Conservation (phyloP, 1,140 invertebrate species). For the Venturia canescens region DNA sequence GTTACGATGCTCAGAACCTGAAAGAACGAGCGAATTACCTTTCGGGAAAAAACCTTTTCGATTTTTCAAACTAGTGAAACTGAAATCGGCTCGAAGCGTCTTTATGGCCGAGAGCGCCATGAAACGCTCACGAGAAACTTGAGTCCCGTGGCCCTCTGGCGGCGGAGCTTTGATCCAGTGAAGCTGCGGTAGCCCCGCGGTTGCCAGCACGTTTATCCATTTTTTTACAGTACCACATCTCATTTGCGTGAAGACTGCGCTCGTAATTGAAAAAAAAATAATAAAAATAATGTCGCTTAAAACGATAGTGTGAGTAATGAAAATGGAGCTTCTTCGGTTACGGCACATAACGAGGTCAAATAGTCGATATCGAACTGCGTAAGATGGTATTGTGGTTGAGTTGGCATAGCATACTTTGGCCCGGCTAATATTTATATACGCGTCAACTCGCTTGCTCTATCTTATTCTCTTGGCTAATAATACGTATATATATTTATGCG, state of each 20-base stretch:
- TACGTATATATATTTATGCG: constrained; percentile 13
- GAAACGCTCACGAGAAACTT: no score
- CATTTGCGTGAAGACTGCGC: background rate
- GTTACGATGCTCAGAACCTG: no score
- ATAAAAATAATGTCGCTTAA: background rate
- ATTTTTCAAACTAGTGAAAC: no score
- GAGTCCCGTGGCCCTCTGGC: no score
- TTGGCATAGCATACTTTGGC: constrained; percentile 39
- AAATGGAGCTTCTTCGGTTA: constrained; percentile 6
- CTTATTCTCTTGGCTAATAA: background rate
- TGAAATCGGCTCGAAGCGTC: no score
- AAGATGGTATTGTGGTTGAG: constrained; percentile 24
- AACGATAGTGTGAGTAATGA: background rate
- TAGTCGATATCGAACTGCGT: constrained; percentile 35
- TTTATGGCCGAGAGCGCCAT: no score
- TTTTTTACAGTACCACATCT: no score
- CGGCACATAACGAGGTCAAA: constrained; percentile 19
- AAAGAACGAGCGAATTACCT: no score
- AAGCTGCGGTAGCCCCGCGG: no score
- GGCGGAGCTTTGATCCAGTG: no score
- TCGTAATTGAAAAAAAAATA: background rate
- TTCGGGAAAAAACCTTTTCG: no score
- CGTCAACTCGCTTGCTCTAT: background rate
- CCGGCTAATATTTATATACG: constrained; percentile 21
- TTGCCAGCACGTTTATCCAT: no score